Base-by-base conservation (phyloP, 1,140 invertebrate species). In the Pseudobourletiella spinata region DNA sequence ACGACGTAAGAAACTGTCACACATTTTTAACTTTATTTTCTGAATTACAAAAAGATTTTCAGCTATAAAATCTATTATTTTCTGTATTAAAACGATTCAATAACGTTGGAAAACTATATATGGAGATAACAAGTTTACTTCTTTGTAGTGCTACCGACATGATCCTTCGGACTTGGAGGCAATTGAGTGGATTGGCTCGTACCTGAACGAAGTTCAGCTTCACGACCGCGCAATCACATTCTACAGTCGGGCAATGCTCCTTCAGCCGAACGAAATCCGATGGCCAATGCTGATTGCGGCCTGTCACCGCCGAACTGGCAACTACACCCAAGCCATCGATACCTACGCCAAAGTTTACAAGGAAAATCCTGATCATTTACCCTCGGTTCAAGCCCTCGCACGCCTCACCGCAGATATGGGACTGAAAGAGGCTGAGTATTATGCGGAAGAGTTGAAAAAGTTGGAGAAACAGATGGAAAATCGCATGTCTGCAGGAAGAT, bases 151-250 rank as follows among this genome's bases (percentile, higher is more conserved):
- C 3, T 91, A 88, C 75, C 83, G 91, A 68, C 88, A 89, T 73
- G 91, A 88, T 75, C 92, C 94, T 52, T 88, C 88, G 35, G 89
- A 91, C 76, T 83, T 95, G 46, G 83, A 85, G 59, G 89, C 91
- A 0, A 88, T 96, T 60, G 88, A 93, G 73, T 96, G 92, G 84
- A 79, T 97, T 26, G 90, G 88, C 44, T 88, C 88, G 0, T 94
- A 95, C 74, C 93, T 91, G 71, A 86, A 95, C 58, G 88, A 93
- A 71, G 83, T 91, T 71, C 87, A 93, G 77, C 83, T 88, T 71
- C 84, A 88, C 42, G 93, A 96, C 73, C 93, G 93, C 76, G 91
- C 93, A 3, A 81, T 95, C 42, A 79, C 79, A 24, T 95, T 89
- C 75, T 95, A 95, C 74, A 86, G 94, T 75, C 84, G 85, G 73